phyloP scores from a whole-genome alignment of 2,888 invertebrate species.

The Eupithecia abbreviata region DNA sequence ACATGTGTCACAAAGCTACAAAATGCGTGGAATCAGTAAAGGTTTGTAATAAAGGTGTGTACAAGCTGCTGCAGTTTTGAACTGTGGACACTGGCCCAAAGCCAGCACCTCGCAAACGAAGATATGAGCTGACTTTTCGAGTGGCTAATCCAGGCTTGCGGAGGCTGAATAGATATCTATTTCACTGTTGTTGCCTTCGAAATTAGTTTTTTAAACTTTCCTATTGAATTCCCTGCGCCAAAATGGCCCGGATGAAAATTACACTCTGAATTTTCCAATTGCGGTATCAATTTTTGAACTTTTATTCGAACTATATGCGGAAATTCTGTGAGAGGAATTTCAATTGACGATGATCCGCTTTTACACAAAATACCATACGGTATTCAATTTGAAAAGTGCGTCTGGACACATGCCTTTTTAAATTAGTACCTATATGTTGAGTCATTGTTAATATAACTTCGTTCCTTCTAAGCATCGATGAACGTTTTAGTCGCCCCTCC shows the following conservation, averaged over 20 bases:
- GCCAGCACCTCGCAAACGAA: conserved; percentile 37
- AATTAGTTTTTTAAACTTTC: conserved; percentile 26
- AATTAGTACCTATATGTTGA: neutral
- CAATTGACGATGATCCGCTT: conserved; percentile 1
- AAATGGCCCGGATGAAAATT: conserved; percentile 15
- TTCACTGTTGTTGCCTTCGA: conserved; percentile 30
- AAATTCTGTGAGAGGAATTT: conserved; percentile 3
- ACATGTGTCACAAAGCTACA: no score
- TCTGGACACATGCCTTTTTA: neutral
- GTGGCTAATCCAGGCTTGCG: conserved; percentile 40
- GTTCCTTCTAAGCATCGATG: neutral
- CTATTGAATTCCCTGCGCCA: conserved; percentile 23
- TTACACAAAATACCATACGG: neutral
- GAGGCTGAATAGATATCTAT: conserved; percentile 36
- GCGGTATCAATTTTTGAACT: conserved; percentile 19
- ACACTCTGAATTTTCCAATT: conserved; percentile 17
- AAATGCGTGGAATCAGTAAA: neutral
- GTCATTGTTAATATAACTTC: neutral
- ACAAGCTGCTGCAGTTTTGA: conserved; percentile 4
- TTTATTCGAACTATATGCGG: conserved; percentile 6
- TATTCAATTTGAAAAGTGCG: neutral
- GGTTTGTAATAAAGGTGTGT: neutral
- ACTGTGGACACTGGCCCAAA: conserved; percentile 29
- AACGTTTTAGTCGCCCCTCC: neutral
- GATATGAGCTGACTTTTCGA: conserved; percentile 41